Evolutionary conservation across 1,140 invertebrate genomes (phyloP).

Genomic region (Zaprionus gabonicus): DNA sequence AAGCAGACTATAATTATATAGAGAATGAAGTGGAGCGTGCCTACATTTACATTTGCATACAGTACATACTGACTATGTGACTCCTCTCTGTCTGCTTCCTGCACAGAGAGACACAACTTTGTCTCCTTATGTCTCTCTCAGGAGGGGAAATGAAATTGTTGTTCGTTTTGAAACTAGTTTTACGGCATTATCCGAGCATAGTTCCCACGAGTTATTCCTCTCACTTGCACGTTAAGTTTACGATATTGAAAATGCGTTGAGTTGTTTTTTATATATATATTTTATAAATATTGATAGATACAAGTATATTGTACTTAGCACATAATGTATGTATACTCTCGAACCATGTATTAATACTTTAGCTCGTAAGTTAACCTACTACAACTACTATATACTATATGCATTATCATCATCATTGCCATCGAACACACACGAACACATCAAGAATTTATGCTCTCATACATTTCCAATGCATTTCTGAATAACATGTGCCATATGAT

Average conservation of each 20-base stretch:
- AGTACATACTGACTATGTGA: background rate
- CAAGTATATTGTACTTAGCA: slow-evolving; percentile 33
- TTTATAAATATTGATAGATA: slow-evolving; percentile 73
- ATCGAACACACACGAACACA: slow-evolving; percentile 8
- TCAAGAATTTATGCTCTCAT: slow-evolving; percentile 7
- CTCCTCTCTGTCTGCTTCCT: background rate
- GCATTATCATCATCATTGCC: slow-evolving; percentile 43
- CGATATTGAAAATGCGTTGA: slow-evolving; percentile 32
- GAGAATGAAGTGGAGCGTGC: slow-evolving; percentile 5
- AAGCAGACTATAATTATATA: slow-evolving; percentile 52
- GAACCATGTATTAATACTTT: slow-evolving; percentile 57
- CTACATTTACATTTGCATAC: slow-evolving; percentile 23
- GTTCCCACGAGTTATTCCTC: slow-evolving; percentile 43
- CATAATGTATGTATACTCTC: slow-evolving; percentile 33
- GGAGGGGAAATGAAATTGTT: background rate
- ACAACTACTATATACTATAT: background rate
- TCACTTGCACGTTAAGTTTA: slow-evolving; percentile 65
- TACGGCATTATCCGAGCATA: background rate
- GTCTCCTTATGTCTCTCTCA: background rate
- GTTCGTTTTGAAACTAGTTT: background rate
- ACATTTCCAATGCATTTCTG: slow-evolving; percentile 39
- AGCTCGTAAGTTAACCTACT: slow-evolving; percentile 24
- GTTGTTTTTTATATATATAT: slow-evolving; percentile 73
- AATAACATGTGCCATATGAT: slow-evolving; percentile 51
- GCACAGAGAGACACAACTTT: no score